Percentiles rank a stretch among this genome's conserved stretches.
Conservation (phyloP, 2,888 invertebrate genomes). For the Pristionchus japonicus region DNA sequence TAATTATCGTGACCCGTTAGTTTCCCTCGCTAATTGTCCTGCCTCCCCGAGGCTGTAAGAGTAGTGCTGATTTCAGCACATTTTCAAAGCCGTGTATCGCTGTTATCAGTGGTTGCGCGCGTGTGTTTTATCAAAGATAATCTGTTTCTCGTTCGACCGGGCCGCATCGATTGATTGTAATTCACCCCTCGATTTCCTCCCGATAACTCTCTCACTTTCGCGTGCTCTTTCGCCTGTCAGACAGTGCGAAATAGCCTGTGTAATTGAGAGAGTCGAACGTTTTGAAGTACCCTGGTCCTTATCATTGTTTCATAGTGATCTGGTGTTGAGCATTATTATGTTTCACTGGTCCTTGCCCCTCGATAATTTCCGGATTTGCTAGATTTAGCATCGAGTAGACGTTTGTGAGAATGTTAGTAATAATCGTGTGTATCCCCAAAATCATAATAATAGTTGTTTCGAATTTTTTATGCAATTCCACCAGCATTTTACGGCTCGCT, state of each 20-base stretch:
- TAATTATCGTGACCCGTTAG: neutral
- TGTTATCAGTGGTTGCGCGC: neutral
- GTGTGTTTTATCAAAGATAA: neutral
- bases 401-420: neutral
- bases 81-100: neutral
- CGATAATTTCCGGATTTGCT: neutral
- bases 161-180: neutral
- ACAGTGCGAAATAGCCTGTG: neutral
- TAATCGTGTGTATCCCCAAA: neutral
- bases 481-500: neutral
- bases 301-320: neutral
- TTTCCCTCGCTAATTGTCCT: neutral
- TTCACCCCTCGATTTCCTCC: neutral
- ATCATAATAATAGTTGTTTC: neutral
- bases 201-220: neutral
- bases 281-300: neutral
- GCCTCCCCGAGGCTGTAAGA: neutral
- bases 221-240: neutral
- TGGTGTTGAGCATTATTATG: neutral
- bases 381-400: neutral
- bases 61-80: neutral
- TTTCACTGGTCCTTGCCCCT: neutral
- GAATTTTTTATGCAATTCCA: neutral
- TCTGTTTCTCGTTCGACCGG: neutral
- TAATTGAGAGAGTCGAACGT: neutral